Conservation (phyloP, 2,797 vertebrate genomes). For the Lagocephalus sceleratus region DNA sequence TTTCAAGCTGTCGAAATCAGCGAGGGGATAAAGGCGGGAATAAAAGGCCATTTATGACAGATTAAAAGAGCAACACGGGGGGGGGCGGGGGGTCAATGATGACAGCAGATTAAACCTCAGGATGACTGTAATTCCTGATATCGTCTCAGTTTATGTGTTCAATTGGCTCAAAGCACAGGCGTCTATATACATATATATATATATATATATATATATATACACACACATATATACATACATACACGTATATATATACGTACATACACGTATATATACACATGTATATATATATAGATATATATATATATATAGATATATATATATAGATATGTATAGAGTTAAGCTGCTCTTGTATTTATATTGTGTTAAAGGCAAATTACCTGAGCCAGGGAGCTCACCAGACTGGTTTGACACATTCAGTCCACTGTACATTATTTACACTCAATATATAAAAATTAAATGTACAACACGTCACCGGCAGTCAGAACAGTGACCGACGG, state of each 20-base stretch:
- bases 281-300: too few species aligned
- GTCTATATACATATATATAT: background rate
- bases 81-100: background rate
- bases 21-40: conserved; percentile 22
- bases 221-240: too few species aligned
- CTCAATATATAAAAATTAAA: conserved; percentile 20
- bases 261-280: conserved; percentile 9
- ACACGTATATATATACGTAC: conserved; percentile 4
- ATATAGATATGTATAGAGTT: too few species aligned
- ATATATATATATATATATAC: too few species aligned
- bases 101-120: background rate
- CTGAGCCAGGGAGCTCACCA: too few species aligned
- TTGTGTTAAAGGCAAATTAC: too few species aligned
- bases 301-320: too few species aligned
- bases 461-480: conserved; percentile 20
- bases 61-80: conserved; percentile 3
- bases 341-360: background rate
- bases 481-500: conserved; percentile 12
- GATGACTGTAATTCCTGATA: conserved; percentile 7
- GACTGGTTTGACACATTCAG: background rate
- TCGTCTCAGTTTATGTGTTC: conserved; percentile 1
- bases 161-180: conserved; percentile 33
- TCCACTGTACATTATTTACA: conserved; percentile 11
- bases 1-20: conserved; percentile 30
- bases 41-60: conserved; percentile 32